Conservation (phyloP, 2,113 vertebrate genomes). For the Corydoras sp. region DNA sequence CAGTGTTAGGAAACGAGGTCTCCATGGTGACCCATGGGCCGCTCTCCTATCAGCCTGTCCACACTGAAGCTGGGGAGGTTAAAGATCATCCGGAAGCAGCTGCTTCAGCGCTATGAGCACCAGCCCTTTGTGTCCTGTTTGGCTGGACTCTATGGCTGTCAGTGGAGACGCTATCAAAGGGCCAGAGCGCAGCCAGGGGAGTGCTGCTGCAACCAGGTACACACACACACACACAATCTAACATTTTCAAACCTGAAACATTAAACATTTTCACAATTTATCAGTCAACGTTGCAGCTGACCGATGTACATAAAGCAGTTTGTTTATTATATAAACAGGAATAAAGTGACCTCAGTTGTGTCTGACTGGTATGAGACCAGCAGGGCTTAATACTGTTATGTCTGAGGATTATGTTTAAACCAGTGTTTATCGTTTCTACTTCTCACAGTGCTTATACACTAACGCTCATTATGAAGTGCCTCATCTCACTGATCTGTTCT, state of each 20-base stretch:
- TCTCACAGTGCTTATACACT: no score
- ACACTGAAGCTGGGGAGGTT: constrained; percentile 73
- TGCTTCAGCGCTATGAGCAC: constrained; percentile 77
- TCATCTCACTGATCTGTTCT: neutral
- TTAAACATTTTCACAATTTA: no score
- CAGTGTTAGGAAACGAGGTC: neutral
- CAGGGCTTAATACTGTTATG: no score
- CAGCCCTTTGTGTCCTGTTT: constrained; percentile 79
- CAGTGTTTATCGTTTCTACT: no score
- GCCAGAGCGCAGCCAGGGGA: constrained; percentile 68
- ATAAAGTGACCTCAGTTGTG: no score
- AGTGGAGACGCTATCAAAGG: constrained; percentile 79
- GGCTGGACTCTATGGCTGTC: constrained; percentile 81
- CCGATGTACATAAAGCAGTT: no score
- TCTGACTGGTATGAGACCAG: no score
- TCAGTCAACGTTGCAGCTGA: no score
- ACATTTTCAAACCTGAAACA: no score
- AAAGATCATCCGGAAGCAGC: constrained; percentile 71
- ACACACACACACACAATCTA: neutral
- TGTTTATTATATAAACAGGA: no score
- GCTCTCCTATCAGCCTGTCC: constrained; percentile 55
- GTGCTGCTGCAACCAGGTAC: constrained; percentile 71
- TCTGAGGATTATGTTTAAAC: no score
- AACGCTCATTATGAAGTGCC: no score
- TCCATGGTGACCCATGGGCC: constrained; percentile 63